Percentiles rank a stretch among this genome's conserved stretches.
Evolutionary conservation across 2,797 vertebrate genomes (phyloP).

Genomic region (Halcyon chelicuti): DNA sequence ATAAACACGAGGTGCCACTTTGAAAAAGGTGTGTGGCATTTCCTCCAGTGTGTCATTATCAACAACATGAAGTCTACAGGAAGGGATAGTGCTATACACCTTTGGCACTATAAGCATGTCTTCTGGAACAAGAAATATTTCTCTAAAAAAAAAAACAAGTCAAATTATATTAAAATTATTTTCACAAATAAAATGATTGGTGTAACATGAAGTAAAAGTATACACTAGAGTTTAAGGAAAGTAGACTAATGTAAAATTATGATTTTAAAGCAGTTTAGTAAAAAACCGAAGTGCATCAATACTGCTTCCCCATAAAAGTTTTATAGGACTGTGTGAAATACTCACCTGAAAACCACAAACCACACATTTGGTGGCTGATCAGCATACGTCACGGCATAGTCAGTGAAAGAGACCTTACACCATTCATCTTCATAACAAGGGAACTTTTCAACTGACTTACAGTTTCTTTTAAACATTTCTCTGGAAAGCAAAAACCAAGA

Average conservation of each 20-base stretch:
- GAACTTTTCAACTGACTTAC: constrained; percentile 78
- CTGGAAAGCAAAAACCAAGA: constrained; percentile 73
- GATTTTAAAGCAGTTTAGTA: neutral
- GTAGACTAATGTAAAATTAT: neutral
- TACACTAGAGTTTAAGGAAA: neutral
- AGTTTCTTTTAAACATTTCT: constrained; percentile 83
- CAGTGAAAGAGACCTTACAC: constrained; percentile 82
- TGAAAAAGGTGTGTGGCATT: constrained; percentile 83
- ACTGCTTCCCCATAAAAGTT: neutral
- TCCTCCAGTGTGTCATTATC: constrained; percentile 92
- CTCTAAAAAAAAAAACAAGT: constrained; percentile 77
- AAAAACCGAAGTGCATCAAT: neutral
- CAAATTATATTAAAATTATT: neutral
- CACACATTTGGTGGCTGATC: constrained; percentile 83
- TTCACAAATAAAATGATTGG: neutral
- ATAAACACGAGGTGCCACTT: constrained; percentile 81
- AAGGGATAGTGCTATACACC: constrained; percentile 80
- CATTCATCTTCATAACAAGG: constrained; percentile 87
- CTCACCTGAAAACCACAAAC: constrained; percentile 91
- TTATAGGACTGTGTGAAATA: neutral
- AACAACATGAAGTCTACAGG: constrained; percentile 85
- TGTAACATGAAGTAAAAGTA: neutral
- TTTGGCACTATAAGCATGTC: constrained; percentile 87
- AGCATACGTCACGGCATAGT: constrained; percentile 82
- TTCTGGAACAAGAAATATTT: constrained; percentile 86